phyloP scores from a whole-genome alignment of 2,888 invertebrate species.

The Altica lythri region DNA sequence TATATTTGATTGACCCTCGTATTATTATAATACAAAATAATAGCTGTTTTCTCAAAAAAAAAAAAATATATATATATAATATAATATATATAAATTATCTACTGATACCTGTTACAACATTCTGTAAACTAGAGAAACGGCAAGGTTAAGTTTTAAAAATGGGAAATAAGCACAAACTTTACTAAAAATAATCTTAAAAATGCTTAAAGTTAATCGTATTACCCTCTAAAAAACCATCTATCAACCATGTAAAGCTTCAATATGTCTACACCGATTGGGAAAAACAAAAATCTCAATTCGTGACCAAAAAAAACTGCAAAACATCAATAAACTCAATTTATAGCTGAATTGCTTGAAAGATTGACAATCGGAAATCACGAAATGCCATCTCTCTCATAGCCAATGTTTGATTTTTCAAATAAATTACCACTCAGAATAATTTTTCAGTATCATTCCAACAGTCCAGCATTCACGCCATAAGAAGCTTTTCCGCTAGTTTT shows the following conservation, averaged over 20 bases:
- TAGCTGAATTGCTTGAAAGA: slow-evolving; percentile 13
- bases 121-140: no score
- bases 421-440: slow-evolving; percentile 3
- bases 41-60: no score
- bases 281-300: slow-evolving; percentile 10
- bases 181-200: no score
- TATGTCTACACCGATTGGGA: not conserved
- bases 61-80: no score
- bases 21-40: no score
- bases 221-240: not conserved
- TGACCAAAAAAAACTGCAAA: slow-evolving; percentile 14
- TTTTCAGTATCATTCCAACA: slow-evolving; percentile 57
- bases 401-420: slow-evolving; percentile 4
- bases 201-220: no score
- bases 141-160: no score
- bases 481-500: slow-evolving; percentile 58
- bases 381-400: slow-evolving; percentile 1
- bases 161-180: no score
- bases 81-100: no score
- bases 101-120: no score
- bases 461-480: slow-evolving; percentile 56
- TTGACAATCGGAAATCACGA: slow-evolving; percentile 20
- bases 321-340: slow-evolving; percentile 21
- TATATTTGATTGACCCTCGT: no score
- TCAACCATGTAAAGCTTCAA: not conserved